Evolutionary conservation across 2,888 invertebrate genomes (phyloP).

Genomic region (Pyrgus malvae): DNA sequence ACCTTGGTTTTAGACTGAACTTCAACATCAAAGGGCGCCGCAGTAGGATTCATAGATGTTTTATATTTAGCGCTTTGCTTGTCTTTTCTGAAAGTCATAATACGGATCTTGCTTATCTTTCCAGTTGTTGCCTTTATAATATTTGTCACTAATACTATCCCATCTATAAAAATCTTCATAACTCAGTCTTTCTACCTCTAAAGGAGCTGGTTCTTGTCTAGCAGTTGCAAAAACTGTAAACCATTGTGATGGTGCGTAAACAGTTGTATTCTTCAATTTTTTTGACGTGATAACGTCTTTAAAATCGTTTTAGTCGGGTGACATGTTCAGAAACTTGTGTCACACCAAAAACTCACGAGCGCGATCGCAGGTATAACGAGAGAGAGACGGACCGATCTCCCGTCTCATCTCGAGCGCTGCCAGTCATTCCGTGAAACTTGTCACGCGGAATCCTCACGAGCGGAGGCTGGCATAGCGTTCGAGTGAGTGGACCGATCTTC

Average conservation of each 20-base stretch:
- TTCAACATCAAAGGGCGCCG: conserved; percentile 28
- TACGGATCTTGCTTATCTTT: conserved; percentile 34
- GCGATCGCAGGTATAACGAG: too few species aligned
- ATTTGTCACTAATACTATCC: conserved; percentile 36
- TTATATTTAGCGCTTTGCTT: conserved; percentile 16
- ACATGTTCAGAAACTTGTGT: too few species aligned
- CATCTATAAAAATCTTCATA: conserved; percentile 36
- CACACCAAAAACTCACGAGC: too few species aligned
- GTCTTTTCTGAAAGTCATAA: conserved; percentile 21
- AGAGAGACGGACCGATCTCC: too few species aligned
- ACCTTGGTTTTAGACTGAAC: conserved; percentile 33
- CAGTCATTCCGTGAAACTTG: too few species aligned
- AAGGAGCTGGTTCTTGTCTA: conserved; percentile 34
- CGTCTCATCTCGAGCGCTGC: too few species aligned
- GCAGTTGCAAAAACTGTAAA: conserved; percentile 38
- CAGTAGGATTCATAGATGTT: conserved; percentile 8
- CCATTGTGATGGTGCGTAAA: conserved; percentile 43
- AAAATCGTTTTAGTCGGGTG: too few species aligned
- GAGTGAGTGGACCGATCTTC: too few species aligned
- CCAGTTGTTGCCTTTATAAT: conserved; percentile 36
- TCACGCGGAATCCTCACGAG: too few species aligned
- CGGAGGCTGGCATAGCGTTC: too few species aligned
- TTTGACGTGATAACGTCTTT: too few species aligned
- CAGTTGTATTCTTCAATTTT: conserved; percentile 32
- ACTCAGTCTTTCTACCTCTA: conserved; percentile 31